phyloP scores from a whole-genome alignment of 2,797 vertebrate species.

The Oryzias dopingdopingensis region DNA sequence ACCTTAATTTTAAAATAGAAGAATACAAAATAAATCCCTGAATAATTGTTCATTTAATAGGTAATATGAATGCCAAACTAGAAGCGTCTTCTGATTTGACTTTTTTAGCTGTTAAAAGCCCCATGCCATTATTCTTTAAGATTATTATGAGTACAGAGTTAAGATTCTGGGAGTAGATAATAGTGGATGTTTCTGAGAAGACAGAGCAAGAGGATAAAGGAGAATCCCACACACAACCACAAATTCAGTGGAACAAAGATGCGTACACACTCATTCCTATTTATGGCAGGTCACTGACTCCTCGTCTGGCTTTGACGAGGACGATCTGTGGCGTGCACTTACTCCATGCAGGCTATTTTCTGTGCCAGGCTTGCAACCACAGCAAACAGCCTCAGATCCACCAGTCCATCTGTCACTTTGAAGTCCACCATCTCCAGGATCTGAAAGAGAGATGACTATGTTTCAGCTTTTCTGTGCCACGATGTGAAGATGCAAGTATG shows the following conservation, averaged over 20 bases:
- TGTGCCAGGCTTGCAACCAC: constrained; percentile 89
- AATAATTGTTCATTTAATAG: no score
- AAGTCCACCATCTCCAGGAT: constrained; percentile 93
- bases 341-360: constrained; percentile 90
- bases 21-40: no score
- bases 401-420: constrained; percentile 91
- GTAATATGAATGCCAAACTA: no score
- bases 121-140: no score
- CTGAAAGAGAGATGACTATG: constrained; percentile 51
- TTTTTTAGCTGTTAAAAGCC: no score
- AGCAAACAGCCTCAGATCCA: constrained; percentile 90
- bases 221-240: constrained; percentile 47
- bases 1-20: no score
- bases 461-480: constrained; percentile 5
- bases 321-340: constrained; percentile 65
- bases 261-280: constrained; percentile 48
- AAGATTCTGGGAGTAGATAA: background rate
- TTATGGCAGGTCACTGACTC: constrained; percentile 64
- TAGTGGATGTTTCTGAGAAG: constrained; percentile 8
- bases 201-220: constrained; percentile 24
- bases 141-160: no score
- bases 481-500: background rate
- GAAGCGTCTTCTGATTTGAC: no score
- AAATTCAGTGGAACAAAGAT: constrained; percentile 45
- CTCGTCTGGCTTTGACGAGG: constrained; percentile 28